Evolutionary conservation across 2,888 invertebrate species (phyloP).

Genomic region (Erebia palarica): DNA sequence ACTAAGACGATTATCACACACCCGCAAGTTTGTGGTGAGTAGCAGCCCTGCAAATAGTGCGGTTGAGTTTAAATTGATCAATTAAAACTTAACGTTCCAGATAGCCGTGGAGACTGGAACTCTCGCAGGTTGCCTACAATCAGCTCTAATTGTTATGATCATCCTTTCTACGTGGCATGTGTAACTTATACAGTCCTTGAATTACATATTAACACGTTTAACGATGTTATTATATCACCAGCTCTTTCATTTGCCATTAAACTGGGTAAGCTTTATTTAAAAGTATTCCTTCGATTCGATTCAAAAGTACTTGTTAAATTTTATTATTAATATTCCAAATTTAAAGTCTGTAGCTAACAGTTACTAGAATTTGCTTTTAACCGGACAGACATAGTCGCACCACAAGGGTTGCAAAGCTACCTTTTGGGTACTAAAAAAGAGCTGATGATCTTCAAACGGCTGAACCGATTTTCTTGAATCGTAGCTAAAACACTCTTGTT

Average conservation of each 20-base stretch:
- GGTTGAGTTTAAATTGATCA: slow-evolving; percentile 75
- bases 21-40: background rate
- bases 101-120: slow-evolving; percentile 41
- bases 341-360: too few species aligned
- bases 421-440: too few species aligned
- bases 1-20: background rate
- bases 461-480: too few species aligned
- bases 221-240: background rate
- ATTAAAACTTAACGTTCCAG: slow-evolving; percentile 65
- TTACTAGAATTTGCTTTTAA: too few species aligned
- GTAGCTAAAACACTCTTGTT: too few species aligned
- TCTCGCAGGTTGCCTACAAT: slow-evolving; percentile 32
- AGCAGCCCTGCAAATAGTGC: slow-evolving; percentile 32
- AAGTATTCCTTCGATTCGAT: too few species aligned
- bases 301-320: too few species aligned
- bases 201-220: background rate
- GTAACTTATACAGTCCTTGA: slow-evolving; percentile 1
- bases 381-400: too few species aligned
- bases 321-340: too few species aligned
- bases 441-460: too few species aligned
- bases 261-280: too few species aligned
- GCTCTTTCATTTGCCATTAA: background rate
- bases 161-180: slow-evolving; percentile 9
- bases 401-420: too few species aligned
- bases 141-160: slow-evolving; percentile 28